Base-by-base conservation (phyloP, 2,113 vertebrate species). In the Prionailurus viverrinus region DNA sequence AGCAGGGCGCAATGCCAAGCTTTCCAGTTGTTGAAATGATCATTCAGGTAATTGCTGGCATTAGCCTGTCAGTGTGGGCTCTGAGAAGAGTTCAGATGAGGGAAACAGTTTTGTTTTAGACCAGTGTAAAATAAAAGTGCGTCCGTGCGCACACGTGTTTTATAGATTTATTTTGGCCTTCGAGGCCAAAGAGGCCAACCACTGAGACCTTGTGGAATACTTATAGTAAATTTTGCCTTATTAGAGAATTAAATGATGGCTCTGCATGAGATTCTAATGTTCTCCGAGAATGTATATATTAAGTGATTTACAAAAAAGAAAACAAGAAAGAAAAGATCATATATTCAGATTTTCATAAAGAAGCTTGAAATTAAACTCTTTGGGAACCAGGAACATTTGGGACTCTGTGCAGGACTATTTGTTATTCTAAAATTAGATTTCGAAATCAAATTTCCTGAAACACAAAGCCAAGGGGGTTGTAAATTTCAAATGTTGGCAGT, bases 371-470 rank as follows among this genome's bases (percentile, higher is more conserved):
- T 92, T 80, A 74, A 90, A 58, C 33, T 87, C 45, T 45, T 92
- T 63, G 61, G 79, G 53, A 97, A 76, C 29, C 58, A 71, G 71
- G 63, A 86, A 83, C 41, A 95, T 73, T 94, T 91, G 74, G 83
- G 89, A 86, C 85, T 68, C 61, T 45, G 55, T 76, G 86, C 33
- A 83, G 48, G 80, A 53, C 80, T 90, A 76, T 92, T 95, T 83
- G 65, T 94, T 90, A 94, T 96, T 89, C 81, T 96, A 95, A 97
- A 98, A 86, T 98, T 92, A 94, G 78, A 81, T 95, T 61, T 85
- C 63, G 27, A 97, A 97, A 97, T 97, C 90, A 97, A 95, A 94
- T 95, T 97, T 97, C 89, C 90, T 96, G 80, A 95, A 94, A 95
- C 58, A 68, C 55, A 39, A 80, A 97, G 51, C 84, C 79, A 41